A percentile compares a stretch with the other conserved stretches of the same genome.
These are phyloP conservation scores for Pinna nobilis DNA, from an alignment of 1,140 invertebrate genomes.

Conservation along the genomic window DNA sequence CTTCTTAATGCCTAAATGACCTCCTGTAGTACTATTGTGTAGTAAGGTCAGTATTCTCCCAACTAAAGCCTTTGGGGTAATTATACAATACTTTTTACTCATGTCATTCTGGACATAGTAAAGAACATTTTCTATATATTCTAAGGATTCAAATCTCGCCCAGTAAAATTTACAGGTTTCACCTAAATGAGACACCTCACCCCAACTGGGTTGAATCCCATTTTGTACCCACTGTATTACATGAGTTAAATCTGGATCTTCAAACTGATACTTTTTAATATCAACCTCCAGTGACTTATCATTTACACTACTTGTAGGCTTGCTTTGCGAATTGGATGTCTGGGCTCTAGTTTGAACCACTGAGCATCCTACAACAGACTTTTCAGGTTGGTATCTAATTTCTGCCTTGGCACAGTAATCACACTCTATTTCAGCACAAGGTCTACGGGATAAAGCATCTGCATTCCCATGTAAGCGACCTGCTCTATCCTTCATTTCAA, in stretches of 20 bases:
- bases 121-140: slow-evolving; percentile 7
- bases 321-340: neutral
- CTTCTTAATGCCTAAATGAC: slow-evolving; percentile 18
- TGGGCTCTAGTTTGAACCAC: neutral
- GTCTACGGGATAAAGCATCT: slow-evolving; percentile 39
- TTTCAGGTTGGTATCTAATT: neutral
- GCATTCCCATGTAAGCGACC: slow-evolving; percentile 33
- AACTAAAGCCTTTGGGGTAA: slow-evolving; percentile 10
- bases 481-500: slow-evolving; percentile 36
- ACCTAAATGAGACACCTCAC: slow-evolving; percentile 6
- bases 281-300: neutral
- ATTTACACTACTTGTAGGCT: neutral
- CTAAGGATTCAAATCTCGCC: slow-evolving; percentile 5
- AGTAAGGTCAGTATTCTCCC: slow-evolving; percentile 1
- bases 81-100: slow-evolving; percentile 5
- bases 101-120: slow-evolving; percentile 1
- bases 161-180: slow-evolving; percentile 16
- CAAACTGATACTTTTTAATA: neutral
- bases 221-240: slow-evolving; percentile 13
- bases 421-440: slow-evolving; percentile 1
- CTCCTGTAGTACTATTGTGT: slow-evolving; percentile 18
- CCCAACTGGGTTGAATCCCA: slow-evolving; percentile 11
- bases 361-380: neutral
- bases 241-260: slow-evolving; percentile 1
- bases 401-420: slow-evolving; percentile 12